A percentile compares a stretch with the other conserved stretches of the same genome.
Conservation (phyloP, 2,888 invertebrate genomes). For the Lagria hirta region DNA sequence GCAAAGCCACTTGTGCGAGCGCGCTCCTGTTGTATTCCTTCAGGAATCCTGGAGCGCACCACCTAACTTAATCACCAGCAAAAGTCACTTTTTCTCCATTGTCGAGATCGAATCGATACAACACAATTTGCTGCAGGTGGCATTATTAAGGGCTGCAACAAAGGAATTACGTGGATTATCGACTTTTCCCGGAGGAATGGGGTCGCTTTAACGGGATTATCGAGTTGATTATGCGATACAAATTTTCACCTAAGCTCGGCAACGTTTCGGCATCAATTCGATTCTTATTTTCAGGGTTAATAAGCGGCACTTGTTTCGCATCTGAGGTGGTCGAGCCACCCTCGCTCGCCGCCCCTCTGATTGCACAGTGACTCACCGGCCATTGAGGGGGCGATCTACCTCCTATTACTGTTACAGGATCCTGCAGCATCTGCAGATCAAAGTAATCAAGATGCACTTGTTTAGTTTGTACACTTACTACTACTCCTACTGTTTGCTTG, state of each 20-base stretch:
- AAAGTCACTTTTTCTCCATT: slow-evolving; percentile 20
- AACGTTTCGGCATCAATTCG: too few relatives aligned
- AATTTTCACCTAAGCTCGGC: too few relatives aligned
- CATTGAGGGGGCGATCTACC: slow-evolving; percentile 44
- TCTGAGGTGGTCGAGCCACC: not conserved
- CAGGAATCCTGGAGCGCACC: too few relatives aligned
- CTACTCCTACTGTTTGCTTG: too few relatives aligned
- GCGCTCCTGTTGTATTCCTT: too few relatives aligned
- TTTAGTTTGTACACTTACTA: slow-evolving; percentile 48
- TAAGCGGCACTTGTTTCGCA: too few relatives aligned
- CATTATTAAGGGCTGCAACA: slow-evolving; percentile 40
- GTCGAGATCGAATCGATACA: not conserved
- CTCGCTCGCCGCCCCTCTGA: slow-evolving; percentile 43
- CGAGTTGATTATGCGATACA: slow-evolving; percentile 18
- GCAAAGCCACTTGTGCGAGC: too few relatives aligned
- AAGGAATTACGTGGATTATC: slow-evolving; percentile 38
- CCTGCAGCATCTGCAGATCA: slow-evolving; percentile 55
- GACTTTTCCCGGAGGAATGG: slow-evolving; percentile 17
- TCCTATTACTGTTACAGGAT: slow-evolving; percentile 53
- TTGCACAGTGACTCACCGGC: slow-evolving; percentile 53
- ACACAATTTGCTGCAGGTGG: slow-evolving; percentile 38
- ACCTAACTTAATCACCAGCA: too few relatives aligned
- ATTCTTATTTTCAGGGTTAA: too few relatives aligned
- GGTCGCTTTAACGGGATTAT: slow-evolving; percentile 19
- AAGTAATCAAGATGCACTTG: slow-evolving; percentile 56